Percentiles rank a stretch among this genome's conserved stretches.
phyloP scores from a whole-genome alignment of 2,797 vertebrate species.

The Kryptolebias ocellatus region DNA sequence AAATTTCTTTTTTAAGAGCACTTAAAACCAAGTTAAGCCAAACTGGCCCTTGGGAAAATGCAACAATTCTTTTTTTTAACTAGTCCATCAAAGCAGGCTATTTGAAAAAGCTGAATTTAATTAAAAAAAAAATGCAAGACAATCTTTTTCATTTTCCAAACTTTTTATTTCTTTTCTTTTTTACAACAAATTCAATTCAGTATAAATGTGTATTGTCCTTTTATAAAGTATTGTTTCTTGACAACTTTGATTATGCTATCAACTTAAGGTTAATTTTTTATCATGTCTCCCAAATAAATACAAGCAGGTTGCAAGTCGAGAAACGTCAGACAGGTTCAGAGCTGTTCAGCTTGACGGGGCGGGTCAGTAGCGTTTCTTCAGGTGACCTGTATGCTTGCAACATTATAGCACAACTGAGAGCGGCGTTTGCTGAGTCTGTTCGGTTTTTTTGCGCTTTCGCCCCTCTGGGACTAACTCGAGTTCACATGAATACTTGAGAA shows the following conservation, averaged over 20 bases:
- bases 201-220: not conserved
- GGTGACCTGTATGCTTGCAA: conserved; percentile 60
- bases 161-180: not conserved
- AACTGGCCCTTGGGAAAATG: not conserved
- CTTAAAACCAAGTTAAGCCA: not conserved
- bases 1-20: not conserved
- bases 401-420: conserved; percentile 66
- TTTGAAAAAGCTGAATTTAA: not conserved
- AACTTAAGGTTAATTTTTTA: not conserved
- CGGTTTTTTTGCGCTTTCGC: conserved; percentile 63
- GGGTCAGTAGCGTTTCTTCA: conserved; percentile 68
- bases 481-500: conserved; percentile 82
- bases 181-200: not conserved
- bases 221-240: not conserved
- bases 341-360: conserved; percentile 47
- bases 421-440: conserved; percentile 70
- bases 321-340: conserved; percentile 34
- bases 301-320: not conserved
- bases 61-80: not conserved
- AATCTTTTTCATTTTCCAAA: too few species aligned
- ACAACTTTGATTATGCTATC: not conserved
- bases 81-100: not conserved
- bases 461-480: conserved; percentile 72
- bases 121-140: not conserved
- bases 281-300: conserved; percentile 1